phyloP scores from a whole-genome alignment of 2,113 vertebrate genomes.

The Caracal caracal region DNA sequence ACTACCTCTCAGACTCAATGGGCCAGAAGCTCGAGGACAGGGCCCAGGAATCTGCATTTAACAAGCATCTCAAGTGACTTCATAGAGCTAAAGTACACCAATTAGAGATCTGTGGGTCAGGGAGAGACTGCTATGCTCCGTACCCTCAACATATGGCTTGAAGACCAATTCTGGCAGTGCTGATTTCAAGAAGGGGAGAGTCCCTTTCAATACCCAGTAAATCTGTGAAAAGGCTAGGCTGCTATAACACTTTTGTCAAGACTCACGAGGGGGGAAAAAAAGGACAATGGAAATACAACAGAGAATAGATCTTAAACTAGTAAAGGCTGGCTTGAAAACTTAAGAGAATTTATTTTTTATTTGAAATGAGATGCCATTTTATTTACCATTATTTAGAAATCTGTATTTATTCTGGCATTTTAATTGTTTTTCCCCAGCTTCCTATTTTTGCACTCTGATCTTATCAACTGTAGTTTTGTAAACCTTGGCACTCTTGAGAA shows the following conservation, averaged over 20 bases:
- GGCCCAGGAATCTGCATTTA: neutral
- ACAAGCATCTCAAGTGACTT: neutral
- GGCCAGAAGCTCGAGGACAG: neutral
- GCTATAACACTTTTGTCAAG: neutral
- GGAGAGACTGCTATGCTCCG: neutral
- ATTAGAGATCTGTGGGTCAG: neutral
- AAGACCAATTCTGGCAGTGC: neutral
- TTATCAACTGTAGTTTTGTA: constrained; percentile 18
- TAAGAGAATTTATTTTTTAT: neutral
- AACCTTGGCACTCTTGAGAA: constrained; percentile 24
- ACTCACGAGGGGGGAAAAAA: neutral
- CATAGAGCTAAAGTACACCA: neutral
- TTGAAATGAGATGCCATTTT: constrained; percentile 19
- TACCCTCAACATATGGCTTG: neutral
- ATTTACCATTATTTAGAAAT: constrained; percentile 57
- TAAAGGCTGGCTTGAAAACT: neutral
- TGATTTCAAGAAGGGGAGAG: neutral
- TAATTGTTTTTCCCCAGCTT: neutral
- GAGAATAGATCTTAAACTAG: neutral
- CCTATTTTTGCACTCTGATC: constrained; percentile 6
- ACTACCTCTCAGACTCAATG: neutral
- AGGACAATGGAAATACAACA: neutral
- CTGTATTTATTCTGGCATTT: neutral
- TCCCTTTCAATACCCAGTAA: neutral
- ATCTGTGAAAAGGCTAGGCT: neutral